Conservation (phyloP, 2,797 vertebrate species). For the Melanotaenia nigrans region DNA sequence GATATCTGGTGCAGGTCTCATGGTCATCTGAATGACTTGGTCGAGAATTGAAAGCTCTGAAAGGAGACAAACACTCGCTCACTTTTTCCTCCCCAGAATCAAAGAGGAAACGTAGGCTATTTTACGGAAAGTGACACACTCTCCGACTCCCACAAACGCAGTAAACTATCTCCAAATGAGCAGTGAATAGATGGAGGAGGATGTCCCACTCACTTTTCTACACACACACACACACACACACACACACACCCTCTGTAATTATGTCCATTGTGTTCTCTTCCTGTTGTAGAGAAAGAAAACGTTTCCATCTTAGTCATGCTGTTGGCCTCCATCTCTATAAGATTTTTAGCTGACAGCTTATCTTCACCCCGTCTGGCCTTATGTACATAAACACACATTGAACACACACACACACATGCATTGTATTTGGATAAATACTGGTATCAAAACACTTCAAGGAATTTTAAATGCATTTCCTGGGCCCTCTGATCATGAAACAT, state of each 20-base stretch:
- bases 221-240: conserved; percentile 11
- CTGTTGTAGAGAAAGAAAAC: conserved; percentile 54
- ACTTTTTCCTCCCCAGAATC: conserved; percentile 47
- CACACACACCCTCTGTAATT: conserved; percentile 56
- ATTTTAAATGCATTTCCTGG: conserved; percentile 19
- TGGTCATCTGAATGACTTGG: conserved; percentile 20
- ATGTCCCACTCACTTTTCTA: conserved; percentile 17
- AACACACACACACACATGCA: conserved; percentile 5
- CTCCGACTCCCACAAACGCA: conserved; percentile 6
- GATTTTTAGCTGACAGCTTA: conserved; percentile 62
- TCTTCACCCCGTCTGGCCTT: conserved; percentile 57
- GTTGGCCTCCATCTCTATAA: conserved; percentile 42
- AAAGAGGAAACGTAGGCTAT: conserved; percentile 36
- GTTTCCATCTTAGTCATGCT: conserved; percentile 47
- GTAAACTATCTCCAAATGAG: conserved; percentile 40
- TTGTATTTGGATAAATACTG: conserved; percentile 16
- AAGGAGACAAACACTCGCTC: conserved; percentile 7
- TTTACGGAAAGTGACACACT: conserved; percentile 42
- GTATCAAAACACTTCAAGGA: conserved; percentile 33
- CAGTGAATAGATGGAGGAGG: conserved; percentile 33
- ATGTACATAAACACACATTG: conserved; percentile 54
- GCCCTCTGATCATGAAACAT: neutral
- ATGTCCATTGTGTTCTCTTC: conserved; percentile 70
- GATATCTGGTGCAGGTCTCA: conserved; percentile 6
- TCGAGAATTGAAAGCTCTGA: conserved; percentile 22